phyloP scores from a whole-genome alignment of 2,797 vertebrate genomes.

The Gadopsis marmoratus region DNA sequence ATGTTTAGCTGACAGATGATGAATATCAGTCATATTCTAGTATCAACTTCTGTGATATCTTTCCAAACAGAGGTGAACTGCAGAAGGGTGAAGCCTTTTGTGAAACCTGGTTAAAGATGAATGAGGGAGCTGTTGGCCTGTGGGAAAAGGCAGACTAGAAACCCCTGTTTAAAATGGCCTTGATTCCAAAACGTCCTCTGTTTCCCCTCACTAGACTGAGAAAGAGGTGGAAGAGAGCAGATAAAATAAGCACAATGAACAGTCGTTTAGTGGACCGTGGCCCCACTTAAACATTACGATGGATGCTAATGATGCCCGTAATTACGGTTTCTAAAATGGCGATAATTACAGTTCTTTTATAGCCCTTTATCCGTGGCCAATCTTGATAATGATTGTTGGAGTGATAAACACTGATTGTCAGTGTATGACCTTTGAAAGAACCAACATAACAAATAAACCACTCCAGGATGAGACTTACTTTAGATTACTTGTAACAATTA shows the following conservation, averaged over 20 bases:
- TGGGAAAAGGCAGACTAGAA: slow-evolving; percentile 78
- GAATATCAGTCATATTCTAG: slow-evolving; percentile 27
- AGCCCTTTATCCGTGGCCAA: slow-evolving; percentile 69
- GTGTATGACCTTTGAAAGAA: slow-evolving; percentile 71
- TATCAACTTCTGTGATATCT: slow-evolving; percentile 47
- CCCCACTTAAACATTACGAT: slow-evolving; percentile 80
- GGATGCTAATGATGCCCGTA: slow-evolving; percentile 80
- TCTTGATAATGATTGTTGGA: slow-evolving; percentile 66
- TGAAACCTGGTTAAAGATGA: slow-evolving; percentile 79
- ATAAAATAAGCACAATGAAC: slow-evolving; percentile 60
- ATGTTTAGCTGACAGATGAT: slow-evolving; percentile 24
- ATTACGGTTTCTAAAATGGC: slow-evolving; percentile 79
- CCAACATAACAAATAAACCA: slow-evolving; percentile 45
- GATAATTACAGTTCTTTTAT: slow-evolving; percentile 80
- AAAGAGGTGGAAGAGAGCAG: slow-evolving; percentile 54
- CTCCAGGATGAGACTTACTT: slow-evolving; percentile 47
- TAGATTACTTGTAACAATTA: slow-evolving; percentile 23
- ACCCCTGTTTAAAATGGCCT: slow-evolving; percentile 82
- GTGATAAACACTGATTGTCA: slow-evolving; percentile 70
- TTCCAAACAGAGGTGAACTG: slow-evolving; percentile 60
- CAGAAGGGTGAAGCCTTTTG: slow-evolving; percentile 58
- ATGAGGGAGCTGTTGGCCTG: slow-evolving; percentile 61
- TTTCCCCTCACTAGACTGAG: slow-evolving; percentile 45
- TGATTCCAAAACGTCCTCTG: slow-evolving; percentile 59
- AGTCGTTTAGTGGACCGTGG: slow-evolving; percentile 76